Base-by-base conservation (phyloP, 2,113 vertebrate species). In the Dasyurus viverrinus region DNA sequence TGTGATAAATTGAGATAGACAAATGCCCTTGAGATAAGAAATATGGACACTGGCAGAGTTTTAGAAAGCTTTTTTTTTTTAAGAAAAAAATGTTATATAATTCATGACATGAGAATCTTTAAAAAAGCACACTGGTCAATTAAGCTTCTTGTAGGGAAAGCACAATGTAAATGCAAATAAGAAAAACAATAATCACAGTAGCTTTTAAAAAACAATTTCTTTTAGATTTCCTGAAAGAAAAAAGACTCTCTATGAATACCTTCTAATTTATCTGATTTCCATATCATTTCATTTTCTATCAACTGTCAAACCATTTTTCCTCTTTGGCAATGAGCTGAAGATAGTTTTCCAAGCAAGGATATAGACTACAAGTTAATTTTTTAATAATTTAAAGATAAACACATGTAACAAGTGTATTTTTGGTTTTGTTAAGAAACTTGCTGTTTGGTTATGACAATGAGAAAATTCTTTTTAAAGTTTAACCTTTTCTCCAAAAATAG, bases 321-420 rank as follows among this genome's bases (percentile, higher is more conserved):
- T 57, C 89, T 89, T 90, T 93, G n/a, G 92, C n/a, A 84, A 42
- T 84, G 19, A 84, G 19, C 68, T 84, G 16, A 42, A 84, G 27
- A 84, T 84, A 42, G 68, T 47, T 90, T 93, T 93, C 89, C 42
- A 94, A 95, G 94, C 52, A 89, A 89, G 94, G 92, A 53, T 91
- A 5, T 92, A 24, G 24, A 26, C 10, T 89, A 93, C 12, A 93
- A 76, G 42, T 47, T 16, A 26, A 52, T 90, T 93, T 91, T 36
- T 92, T 93, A 90, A 52, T 89, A 84, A 95, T 23, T 91, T 42
- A 5, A 53, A 94, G 27, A 46, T 84, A 11, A 11, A 94, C 54
- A 92, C 89, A 91, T 96, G 2, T 60, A 89, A 96, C 92, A 97
- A 96, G 57, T 36, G 91, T 60, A 89, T 90, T 91, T 84, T 42